phyloP scores from a whole-genome alignment of 2,797 vertebrate genomes.

The Mormyrops attenuatus region DNA sequence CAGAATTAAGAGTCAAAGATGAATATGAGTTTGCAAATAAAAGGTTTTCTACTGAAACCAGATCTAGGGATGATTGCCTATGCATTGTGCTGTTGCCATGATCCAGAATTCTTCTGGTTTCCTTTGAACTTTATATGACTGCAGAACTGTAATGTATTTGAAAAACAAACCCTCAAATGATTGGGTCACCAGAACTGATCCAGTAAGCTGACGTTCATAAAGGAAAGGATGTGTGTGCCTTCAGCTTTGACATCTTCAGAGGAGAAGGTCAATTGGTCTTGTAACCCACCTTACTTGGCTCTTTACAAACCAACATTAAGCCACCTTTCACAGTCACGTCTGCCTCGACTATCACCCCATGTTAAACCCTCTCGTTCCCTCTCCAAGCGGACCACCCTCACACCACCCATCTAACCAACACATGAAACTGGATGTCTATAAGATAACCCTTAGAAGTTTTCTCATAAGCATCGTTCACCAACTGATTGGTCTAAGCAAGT shows the following conservation, averaged over 20 bases:
- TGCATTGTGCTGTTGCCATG: background rate
- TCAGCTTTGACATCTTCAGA: background rate
- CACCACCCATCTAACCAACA: background rate
- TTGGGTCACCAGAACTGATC: background rate
- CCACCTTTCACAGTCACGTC: background rate
- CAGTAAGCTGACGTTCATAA: background rate
- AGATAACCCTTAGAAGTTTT: background rate
- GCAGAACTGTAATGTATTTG: background rate
- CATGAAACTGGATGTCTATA: background rate
- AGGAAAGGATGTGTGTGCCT: background rate
- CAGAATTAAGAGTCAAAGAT: background rate
- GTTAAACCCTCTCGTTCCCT: background rate
- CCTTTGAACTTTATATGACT: background rate
- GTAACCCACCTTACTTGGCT: background rate
- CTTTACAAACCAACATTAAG: background rate
- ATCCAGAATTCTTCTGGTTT: background rate
- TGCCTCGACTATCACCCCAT: background rate
- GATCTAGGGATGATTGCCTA: background rate
- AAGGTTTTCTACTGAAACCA: background rate
- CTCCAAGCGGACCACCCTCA: background rate
- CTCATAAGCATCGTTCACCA: background rate
- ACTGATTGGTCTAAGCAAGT: background rate
- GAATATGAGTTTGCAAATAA: background rate
- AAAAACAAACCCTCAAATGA: background rate
- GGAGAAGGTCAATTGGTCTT: background rate